Evolutionary conservation across 2,888 invertebrate species (phyloP).

Genomic region (Ochropleura plecta): DNA sequence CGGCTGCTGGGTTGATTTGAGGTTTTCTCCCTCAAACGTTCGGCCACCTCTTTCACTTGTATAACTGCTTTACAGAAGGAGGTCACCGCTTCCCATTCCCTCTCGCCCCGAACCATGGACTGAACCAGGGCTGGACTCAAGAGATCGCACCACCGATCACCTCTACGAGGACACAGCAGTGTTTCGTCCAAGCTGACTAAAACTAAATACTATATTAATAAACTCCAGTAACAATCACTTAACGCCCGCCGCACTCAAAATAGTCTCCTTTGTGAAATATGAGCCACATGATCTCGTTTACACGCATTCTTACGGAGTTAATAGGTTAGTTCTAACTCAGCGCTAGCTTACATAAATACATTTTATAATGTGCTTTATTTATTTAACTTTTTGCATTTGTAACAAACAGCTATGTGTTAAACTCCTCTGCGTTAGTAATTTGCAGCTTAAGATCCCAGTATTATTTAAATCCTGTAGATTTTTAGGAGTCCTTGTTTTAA

Average conservation of each 20-base stretch:
- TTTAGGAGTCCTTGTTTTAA: neutral
- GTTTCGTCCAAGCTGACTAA: too few species aligned
- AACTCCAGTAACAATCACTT: slow-evolving; percentile 34
- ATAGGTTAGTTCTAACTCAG: slow-evolving; percentile 54
- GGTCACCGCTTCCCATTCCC: too few species aligned
- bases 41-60: too few species aligned
- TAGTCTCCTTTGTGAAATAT: slow-evolving; percentile 13
- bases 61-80: too few species aligned
- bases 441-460: neutral
- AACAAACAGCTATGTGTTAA: neutral
- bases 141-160: too few species aligned
- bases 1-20: too few species aligned
- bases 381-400: slow-evolving; percentile 14
- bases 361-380: slow-evolving; percentile 25
- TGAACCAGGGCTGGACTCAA: too few species aligned
- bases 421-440: slow-evolving; percentile 6
- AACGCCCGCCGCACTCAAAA: slow-evolving; percentile 20
- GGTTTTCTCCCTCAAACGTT: too few species aligned
- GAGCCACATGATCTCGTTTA: slow-evolving; percentile 35
- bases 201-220: neutral
- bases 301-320: slow-evolving; percentile 55
- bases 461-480: neutral
- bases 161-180: too few species aligned
- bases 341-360: slow-evolving; percentile 37
- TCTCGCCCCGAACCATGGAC: too few species aligned